phyloP scores from a whole-genome alignment of 2,888 invertebrate genomes.

The Amphipyra berbera region DNA sequence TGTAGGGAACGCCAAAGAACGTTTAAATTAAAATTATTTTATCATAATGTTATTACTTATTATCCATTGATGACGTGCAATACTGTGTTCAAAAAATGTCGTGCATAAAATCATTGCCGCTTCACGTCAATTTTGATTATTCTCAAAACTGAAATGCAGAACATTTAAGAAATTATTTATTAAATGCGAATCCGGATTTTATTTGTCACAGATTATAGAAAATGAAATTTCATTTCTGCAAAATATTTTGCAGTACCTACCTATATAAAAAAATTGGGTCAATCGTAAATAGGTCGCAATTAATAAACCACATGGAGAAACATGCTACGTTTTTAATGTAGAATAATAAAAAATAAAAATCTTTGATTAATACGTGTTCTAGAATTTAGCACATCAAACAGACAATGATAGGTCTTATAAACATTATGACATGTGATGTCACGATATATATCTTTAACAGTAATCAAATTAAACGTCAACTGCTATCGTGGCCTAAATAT shows the following conservation, averaged over 20 bases:
- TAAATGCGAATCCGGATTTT: slow-evolving; percentile 1
- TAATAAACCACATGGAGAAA: neutral
- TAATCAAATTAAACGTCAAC: slow-evolving; percentile 30
- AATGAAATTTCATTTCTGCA: neutral
- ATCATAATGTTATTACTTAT: too few species aligned
- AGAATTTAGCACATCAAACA: slow-evolving; percentile 10
- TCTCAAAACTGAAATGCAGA: neutral
- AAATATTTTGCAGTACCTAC: slow-evolving; percentile 15
- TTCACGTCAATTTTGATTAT: neutral
- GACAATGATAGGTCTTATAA: slow-evolving; percentile 13
- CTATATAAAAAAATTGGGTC: slow-evolving; percentile 15
- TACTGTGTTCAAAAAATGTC: neutral
- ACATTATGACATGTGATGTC: slow-evolving; percentile 22
- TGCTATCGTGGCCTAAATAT: slow-evolving; percentile 17
- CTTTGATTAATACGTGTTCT: neutral
- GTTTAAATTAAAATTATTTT: too few species aligned
- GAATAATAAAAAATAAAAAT: too few species aligned
- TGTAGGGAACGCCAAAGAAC: too few species aligned
- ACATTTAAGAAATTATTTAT: slow-evolving; percentile 3
- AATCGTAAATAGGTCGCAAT: neutral
- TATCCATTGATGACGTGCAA: too few species aligned
- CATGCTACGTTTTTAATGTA: neutral
- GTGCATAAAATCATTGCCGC: neutral
- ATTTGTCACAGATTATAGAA: slow-evolving; percentile 10
- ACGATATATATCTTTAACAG: slow-evolving; percentile 14